Percentiles rank a stretch among this genome's conserved stretches.
phyloP scores from a whole-genome alignment of 92 coral and sea anemone species.

The Anthopleura xanthogrammica region DNA sequence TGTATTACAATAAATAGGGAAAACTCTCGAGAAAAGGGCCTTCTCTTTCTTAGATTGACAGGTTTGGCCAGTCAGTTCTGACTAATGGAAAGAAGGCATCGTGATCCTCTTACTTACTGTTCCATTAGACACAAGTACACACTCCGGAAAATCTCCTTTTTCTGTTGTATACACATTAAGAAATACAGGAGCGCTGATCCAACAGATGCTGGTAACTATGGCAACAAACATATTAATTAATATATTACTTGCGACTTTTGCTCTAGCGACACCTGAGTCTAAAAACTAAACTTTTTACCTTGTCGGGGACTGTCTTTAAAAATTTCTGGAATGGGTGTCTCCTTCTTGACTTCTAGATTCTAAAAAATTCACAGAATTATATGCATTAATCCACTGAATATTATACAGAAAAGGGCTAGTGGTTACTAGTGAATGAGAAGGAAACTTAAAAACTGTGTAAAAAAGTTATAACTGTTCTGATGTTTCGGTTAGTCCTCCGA shows the following conservation, averaged over 20 bases:
- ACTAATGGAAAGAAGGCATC: no score
- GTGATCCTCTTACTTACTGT: constrained; percentile 57
- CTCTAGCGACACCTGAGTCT: not conserved
- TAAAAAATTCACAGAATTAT: constrained; percentile 16
- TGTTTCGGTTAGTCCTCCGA: no score
- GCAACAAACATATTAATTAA: not conserved
- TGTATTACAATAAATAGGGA: no score
- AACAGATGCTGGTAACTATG: constrained; percentile 77
- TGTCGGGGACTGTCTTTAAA: constrained; percentile 66
- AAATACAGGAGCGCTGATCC: constrained; percentile 80
- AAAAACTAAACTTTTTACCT: constrained; percentile 34
- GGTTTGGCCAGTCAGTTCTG: no score
- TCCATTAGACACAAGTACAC: constrained; percentile 61
- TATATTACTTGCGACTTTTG: not conserved
- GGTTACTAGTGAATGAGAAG: no score
- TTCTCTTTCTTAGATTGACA: no score
- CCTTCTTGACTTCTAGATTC: constrained; percentile 64
- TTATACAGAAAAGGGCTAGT: not conserved
- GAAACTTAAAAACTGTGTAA: no score
- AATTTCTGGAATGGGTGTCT: constrained; percentile 65
- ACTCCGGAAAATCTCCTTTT: constrained; percentile 68
- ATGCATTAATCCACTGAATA: not conserved
- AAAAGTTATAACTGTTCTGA: no score
- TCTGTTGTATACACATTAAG: constrained; percentile 76
- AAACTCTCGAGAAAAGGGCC: no score